Base-by-base conservation (phyloP, 1,140 invertebrate species). In the Vanessa atalanta region DNA sequence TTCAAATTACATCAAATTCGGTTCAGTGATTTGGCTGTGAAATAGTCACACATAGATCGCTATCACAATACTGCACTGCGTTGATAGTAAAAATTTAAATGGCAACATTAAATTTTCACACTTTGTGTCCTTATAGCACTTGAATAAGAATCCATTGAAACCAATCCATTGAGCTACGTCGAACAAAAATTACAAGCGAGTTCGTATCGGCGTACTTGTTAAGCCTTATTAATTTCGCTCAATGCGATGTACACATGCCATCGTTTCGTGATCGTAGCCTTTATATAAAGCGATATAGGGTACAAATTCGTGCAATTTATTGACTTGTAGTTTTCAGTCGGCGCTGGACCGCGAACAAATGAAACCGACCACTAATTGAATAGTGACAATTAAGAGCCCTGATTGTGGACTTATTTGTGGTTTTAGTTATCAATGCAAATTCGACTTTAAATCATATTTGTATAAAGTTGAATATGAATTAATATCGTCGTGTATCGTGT, bases 291-390 rank as follows among this genome's bases (percentile, higher is more conserved):
- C 13, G 20, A 6, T 1, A 66, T 66, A 66, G 13, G 26, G 65
- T 66, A 15, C 13, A 66, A 50, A 50, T 66, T 66, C 9, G 13
- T 26, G 8, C 26, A 15, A 66, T 66, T 15, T 50, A 50, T 66
- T 66, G 65, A 50, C 50, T 37, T 31, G 20, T 31, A 66, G 65
- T 50, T 48, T 50, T 66, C 20, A 50, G 57, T 37, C 57, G 31
- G 43, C 47, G 47, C 43, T 47, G 63, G 48, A 50, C 64, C 66
- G 31, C 72, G 50, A 50, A 68, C 72, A 65, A 66, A 77, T 70
- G 70, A 64, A 73, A 64, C 53, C 67, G 61, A 75, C 73, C 73
- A 31, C 75, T 69, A 69, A 77, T 77, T 77, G 75, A 77, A 77
- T 77, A 73, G 65, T 72, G 75, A 77, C 75, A 73, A 73, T 70